Evolutionary conservation across 2,113 vertebrate species (phyloP), one percentile per base, ranked within the genome.

Genomic region (Callocephalon fimbriatum): DNA sequence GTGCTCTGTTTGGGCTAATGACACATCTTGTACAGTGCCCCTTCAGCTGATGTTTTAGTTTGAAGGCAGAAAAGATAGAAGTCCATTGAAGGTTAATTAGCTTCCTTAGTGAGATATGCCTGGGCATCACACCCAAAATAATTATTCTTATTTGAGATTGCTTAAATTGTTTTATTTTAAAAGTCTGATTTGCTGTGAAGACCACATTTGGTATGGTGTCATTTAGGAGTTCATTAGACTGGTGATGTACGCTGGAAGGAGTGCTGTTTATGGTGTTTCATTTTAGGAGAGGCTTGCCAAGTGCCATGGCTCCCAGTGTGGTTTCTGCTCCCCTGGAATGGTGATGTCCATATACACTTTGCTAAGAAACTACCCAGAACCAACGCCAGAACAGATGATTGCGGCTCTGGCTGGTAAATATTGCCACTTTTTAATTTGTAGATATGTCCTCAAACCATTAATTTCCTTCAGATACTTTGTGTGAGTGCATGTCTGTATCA

Each of bases 241-340:
- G 42, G 6, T 61, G 23, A 15, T n/a, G 44, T 48, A 23, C 3
- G 2, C 70, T 63, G 32, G 16, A 54, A 67, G 18, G 35, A 51
- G 37, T 22, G n/a, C n/a, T 56, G 2, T 63, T 87, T 85, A 44
- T 74, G 58, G 12, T 88, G 11, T 73, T 63, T 79, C 20, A 3
- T 90, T 90, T 70, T 77, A 99, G 99, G 99, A 99, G 96, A 98
- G 99, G 31, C 98, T 99, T 65, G 99, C 98, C 12, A 99, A 98
- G 95, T 98, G 98, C 66, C 98, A 99, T 29, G 99, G 99, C 38
- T 99, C 99, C 61, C 99, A 99, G 95, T 99, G 99, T 32, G 99
- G 99, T 70, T 99, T 99, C 97, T 99, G 99, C 90, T 98, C 99
- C 0, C 99, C 99, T 18, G 99, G 99, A 62, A 98, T 99, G 98